Conservation (phyloP, 2,888 invertebrate genomes). For the Drosophila subquinaria region DNA sequence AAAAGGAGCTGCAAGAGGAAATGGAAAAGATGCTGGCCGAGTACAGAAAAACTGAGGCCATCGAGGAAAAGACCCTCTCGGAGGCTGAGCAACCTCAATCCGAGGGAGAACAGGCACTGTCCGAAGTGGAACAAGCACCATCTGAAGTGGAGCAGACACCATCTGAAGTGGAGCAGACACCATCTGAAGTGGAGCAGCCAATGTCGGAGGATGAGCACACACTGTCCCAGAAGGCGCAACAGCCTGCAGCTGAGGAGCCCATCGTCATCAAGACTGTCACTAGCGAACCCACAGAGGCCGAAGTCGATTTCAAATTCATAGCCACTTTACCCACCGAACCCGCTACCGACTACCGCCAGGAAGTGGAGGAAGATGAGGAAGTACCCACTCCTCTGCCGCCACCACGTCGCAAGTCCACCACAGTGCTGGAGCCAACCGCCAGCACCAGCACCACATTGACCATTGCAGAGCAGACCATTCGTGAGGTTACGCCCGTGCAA, state of each 20-base stretch:
- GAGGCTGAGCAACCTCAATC: conserved; percentile 18
- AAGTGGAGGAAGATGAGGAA: conserved; percentile 37
- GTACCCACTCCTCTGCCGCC: conserved; percentile 71
- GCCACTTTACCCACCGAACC: conserved; percentile 72
- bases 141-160: conserved; percentile 34
- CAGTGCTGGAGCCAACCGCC: conserved; percentile 63
- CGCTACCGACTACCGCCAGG: conserved; percentile 37
- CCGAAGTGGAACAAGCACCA: conserved; percentile 21
- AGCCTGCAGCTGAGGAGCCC: conserved; percentile 26
- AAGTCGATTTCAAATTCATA: conserved; percentile 56
- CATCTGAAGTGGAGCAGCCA: conserved; percentile 27
- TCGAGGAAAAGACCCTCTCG: conserved; percentile 35
- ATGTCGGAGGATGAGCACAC: conserved; percentile 32
- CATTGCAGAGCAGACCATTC: conserved; percentile 50
- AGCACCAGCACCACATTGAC: conserved; percentile 36
- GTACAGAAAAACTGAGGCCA: conserved; percentile 49
- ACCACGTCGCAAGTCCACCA: conserved; percentile 82
- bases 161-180: conserved; percentile 16
- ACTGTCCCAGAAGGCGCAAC: conserved; percentile 23
- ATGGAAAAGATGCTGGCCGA: conserved; percentile 72
- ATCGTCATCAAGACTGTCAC: conserved; percentile 46
- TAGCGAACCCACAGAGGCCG: conserved; percentile 65
- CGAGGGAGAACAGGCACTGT: conserved; percentile 42
- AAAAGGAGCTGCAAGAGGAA: conserved; percentile 72
- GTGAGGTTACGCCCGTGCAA: conserved; percentile 56